Evolutionary conservation across 2,888 invertebrate species (phyloP), one percentile per base, ranked within the genome.

Genomic region (Gastracanthus pulcherrimus): DNA sequence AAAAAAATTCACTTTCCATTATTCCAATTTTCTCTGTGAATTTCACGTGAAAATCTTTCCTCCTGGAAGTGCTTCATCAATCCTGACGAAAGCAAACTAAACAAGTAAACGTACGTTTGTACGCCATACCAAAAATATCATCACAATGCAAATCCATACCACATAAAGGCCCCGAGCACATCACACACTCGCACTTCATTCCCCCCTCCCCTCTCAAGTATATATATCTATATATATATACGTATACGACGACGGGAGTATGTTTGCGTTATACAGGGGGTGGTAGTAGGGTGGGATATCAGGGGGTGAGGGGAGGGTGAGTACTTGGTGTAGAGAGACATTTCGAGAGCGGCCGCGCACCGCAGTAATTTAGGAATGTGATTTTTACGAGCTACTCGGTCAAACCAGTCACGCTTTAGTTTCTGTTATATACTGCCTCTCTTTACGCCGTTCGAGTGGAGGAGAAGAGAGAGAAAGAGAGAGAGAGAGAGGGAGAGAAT

Each of bases 401-500:
- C 69, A 70, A 41, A 36, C 41, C 51, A 62, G 74, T 82, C 48
- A 9, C 48, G 67, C 45, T 64, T 84, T 48, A 82, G 83, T 84
- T 83, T 76, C 76, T 55, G 82, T 84, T 82, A 83, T 62, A 23
- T 45, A 71, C 45, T 58, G 19, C 31, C 16, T 66, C 31, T 16
- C 13, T 60, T 45, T 34, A 58, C 2, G 58, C 2, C 34, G 29
- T 29, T 16, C 66, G 16, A 19, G 41, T 60, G 19, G 26, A n/a
- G n/a, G n/a, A n/a, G n/a, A n/a, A n/a, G n/a, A n/a, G n/a, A n/a
- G n/a, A n/a, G n/a, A n/a, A n/a, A n/a, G 26, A 23, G 26, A 5
- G 26, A 9, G 11, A 34, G 45, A 26, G 29, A 41, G 55, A 55
- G 23, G 23, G 36, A 55, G 31, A 19, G 4, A 2, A 3, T 16